Evolutionary conservation across 2,113 vertebrate genomes (phyloP).

Genomic region (Lophochroa leadbeateri): DNA sequence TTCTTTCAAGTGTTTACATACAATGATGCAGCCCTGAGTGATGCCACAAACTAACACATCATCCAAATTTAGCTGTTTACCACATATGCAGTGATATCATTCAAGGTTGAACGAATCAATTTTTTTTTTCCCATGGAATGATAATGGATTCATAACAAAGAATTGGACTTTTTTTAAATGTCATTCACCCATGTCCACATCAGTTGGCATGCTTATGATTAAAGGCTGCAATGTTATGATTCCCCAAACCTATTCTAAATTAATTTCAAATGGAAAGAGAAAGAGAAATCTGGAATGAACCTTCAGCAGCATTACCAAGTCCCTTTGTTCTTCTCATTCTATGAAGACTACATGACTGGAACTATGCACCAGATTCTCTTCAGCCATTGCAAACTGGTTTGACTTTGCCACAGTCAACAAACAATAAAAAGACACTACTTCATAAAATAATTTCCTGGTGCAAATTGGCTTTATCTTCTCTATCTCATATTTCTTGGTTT

Average conservation of each 20-base stretch:
- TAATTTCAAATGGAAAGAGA: slow-evolving; percentile 50
- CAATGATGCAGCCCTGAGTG: slow-evolving; percentile 15
- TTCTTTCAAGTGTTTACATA: slow-evolving; percentile 54
- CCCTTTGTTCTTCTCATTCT: slow-evolving; percentile 7
- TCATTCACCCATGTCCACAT: slow-evolving; percentile 5
- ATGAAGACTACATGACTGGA: neutral
- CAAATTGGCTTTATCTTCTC: neutral
- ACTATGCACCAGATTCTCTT: neutral
- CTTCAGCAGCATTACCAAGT: neutral
- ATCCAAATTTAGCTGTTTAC: slow-evolving; percentile 34
- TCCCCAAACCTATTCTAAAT: slow-evolving; percentile 19
- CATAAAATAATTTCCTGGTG: neutral
- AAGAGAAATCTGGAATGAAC: slow-evolving; percentile 19
- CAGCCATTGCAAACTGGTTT: neutral
- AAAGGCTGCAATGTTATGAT: slow-evolving; percentile 26
- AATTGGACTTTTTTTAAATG: neutral
- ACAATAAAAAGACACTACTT: neutral
- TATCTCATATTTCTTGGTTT: neutral
- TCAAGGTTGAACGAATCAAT: neutral
- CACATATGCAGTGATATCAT: slow-evolving; percentile 47
- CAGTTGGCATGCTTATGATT: slow-evolving; percentile 11
- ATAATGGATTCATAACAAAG: slow-evolving; percentile 27
- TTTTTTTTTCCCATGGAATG: neutral
- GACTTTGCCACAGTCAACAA: neutral
- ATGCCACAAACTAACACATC: slow-evolving; percentile 42